Percentiles rank a stretch among this genome's conserved stretches.
Conservation (phyloP, 1,140 invertebrate genomes). For the Marisa cornuarietis region DNA sequence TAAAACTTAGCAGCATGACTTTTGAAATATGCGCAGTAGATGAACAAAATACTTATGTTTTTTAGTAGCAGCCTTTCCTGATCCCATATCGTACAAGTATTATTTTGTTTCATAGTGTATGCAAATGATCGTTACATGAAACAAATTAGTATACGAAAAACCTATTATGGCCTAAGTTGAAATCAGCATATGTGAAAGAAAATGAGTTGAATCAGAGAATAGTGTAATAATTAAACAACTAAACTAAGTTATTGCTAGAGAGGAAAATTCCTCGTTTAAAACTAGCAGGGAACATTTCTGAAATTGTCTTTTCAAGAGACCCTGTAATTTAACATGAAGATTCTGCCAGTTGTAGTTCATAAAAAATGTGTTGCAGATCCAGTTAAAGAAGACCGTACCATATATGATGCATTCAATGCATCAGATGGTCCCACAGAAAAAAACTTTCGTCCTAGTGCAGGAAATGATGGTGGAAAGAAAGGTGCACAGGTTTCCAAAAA, state of each 20-base stretch:
- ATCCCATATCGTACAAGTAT: too few species aligned
- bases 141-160: neutral
- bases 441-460: slow-evolving; percentile 31
- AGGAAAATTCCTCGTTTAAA: too few species aligned
- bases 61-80: too few species aligned
- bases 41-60: too few species aligned
- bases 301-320: neutral
- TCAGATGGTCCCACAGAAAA: slow-evolving; percentile 42
- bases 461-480: slow-evolving; percentile 35
- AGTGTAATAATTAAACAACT: neutral
- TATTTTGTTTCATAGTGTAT: too few species aligned
- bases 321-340: slow-evolving; percentile 2
- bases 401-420: slow-evolving; percentile 62
- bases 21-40: too few species aligned
- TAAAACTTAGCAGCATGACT: too few species aligned
- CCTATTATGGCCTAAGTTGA: neutral
- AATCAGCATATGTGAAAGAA: neutral
- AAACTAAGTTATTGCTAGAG: too few species aligned
- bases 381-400: slow-evolving; percentile 60
- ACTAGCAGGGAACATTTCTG: neutral
- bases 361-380: slow-evolving; percentile 51
- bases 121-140: too few species aligned
- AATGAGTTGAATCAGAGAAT: neutral
- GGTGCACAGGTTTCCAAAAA: slow-evolving; percentile 36
- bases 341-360: neutral